Conservation (phyloP, 2,113 vertebrate genomes). For the Rhinichthys klamathensis region DNA sequence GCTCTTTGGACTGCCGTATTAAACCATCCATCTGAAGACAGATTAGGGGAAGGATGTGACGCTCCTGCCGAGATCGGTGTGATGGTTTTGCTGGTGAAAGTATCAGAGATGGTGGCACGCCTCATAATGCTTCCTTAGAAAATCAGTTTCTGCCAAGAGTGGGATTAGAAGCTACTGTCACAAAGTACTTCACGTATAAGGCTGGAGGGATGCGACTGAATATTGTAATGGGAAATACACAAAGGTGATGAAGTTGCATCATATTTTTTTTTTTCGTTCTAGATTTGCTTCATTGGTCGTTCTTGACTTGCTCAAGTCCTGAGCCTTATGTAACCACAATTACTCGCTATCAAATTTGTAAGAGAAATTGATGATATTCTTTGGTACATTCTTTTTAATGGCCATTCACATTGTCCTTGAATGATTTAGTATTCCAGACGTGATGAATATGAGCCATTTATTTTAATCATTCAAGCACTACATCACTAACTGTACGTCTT, state of each 20-base stretch:
- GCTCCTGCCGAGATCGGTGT: conserved; percentile 15
- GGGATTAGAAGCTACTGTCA: conserved; percentile 7
- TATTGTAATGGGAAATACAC: neutral
- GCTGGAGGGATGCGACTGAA: neutral
- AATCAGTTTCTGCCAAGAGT: conserved; percentile 22
- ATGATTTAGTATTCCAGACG: conserved; percentile 1
- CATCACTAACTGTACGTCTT: neutral
- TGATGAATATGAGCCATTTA: neutral
- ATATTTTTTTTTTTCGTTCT: neutral
- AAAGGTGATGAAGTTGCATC: neutral
- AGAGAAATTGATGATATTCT: neutral
- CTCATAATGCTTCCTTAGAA: conserved; percentile 2
- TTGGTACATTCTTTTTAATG: neutral
- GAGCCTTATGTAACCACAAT: neutral
- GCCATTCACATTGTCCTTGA: neutral
- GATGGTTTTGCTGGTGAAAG: conserved; percentile 13
- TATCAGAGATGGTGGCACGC: conserved; percentile 11
- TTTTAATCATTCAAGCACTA: neutral
- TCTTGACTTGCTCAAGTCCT: conserved; percentile 1
- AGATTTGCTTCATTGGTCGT: neutral
- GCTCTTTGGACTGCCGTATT: conserved; percentile 28
- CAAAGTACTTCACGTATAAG: neutral
- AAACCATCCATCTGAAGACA: conserved; percentile 37
- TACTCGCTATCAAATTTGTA: neutral
- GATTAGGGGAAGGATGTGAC: conserved; percentile 40